Evolutionary conservation across 2,888 invertebrate genomes (phyloP).

Genomic region (Lamellibrachia columna): DNA sequence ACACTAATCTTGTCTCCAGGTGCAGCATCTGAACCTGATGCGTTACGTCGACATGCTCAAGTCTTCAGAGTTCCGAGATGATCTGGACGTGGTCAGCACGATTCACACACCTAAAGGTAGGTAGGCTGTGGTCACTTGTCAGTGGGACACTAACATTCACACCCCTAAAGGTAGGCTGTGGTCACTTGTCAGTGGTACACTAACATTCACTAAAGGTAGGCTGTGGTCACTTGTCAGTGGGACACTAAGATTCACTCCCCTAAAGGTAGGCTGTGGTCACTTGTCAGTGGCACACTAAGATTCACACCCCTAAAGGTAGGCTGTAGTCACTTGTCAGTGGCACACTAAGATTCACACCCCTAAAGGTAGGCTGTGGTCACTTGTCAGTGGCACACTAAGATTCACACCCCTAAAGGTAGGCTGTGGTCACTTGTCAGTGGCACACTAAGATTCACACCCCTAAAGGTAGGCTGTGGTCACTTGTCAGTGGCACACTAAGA

Average conservation of each 20-base stretch:
- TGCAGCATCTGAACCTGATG: conserved; percentile 78
- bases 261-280: neutral
- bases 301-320: neutral
- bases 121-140: conserved; percentile 54
- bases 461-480: neutral
- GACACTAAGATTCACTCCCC: neutral
- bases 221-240: neutral
- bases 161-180: neutral
- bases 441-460: neutral
- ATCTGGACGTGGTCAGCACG: conserved; percentile 79
- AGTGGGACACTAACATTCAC: neutral
- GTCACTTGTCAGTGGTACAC: neutral
- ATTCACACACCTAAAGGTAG: conserved; percentile 81
- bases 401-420: neutral
- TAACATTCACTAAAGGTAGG: neutral
- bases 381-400: neutral
- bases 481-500: neutral
- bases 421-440: neutral
- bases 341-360: neutral
- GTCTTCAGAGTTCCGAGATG: conserved; percentile 75
- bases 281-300: too few relatives aligned
- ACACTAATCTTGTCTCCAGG: conserved; percentile 60
- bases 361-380: neutral
- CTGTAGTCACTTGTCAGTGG: neutral
- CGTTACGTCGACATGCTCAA: conserved; percentile 81